Evolutionary conservation across 2,797 vertebrate species (phyloP), one percentile per base, ranked within the genome.

Genomic region (Pygocentrus nattereri): DNA sequence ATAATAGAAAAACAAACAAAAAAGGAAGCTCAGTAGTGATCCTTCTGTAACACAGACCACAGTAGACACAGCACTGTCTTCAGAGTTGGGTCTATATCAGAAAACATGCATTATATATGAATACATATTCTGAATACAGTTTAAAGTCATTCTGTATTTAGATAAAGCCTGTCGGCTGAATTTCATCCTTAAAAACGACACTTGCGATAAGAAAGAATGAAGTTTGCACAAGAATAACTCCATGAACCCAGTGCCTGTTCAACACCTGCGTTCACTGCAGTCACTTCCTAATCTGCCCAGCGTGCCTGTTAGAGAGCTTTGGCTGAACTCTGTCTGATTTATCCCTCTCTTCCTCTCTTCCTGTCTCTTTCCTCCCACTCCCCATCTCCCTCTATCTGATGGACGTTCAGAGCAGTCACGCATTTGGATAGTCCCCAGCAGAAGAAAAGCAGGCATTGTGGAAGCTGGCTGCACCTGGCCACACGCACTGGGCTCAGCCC

Each of bases 391-490:
- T 64, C 78, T 74, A 77, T 18, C 69, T 64, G 84, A 71, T 56
- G 73, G 44, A 76, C 30, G 38, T 61, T 38, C 21, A 31, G 16
- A 34, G 81, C 65, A 72, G 71, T 76, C 82, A 71, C 79, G 61
- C 77, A 81, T 41, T 41, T 56, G 12, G 70, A 68, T 27, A 74
- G 70, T 73, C 50, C 31, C 59, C 52, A 74, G 74, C 47, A 78
- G 84, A 86, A 81, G 82, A 85, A 85, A 84, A 80, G 74, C 62
- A 56, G 80, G 77, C 77, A 85, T 84, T 86, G 85, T 85, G 72
- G 72, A 54, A 41, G 71, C 58, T 58, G 5, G 16, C 70, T 82
- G 86, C 84, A 85, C 86, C 86, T 87, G 86, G 76, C 58, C 79
- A 18, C 30, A 58, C 18, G 56, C 8, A 31, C 82, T 81, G 80